phyloP scores from a whole-genome alignment of 1,140 invertebrate species.

The Caerostris darwini region DNA sequence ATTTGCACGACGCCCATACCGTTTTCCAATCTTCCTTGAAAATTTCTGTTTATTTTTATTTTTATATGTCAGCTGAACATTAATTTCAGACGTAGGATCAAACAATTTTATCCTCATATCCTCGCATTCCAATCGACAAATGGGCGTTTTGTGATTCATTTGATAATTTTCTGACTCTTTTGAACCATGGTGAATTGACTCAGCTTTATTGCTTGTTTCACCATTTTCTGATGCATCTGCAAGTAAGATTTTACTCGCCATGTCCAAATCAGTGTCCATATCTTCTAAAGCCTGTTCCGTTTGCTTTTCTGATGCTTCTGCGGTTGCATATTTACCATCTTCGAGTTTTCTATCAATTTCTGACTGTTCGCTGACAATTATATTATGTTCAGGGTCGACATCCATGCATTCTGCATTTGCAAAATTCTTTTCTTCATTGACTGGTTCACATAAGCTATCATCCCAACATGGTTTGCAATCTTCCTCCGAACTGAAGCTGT shows the following conservation, averaged over 20 bases:
- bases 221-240: neutral
- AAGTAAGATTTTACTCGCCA: neutral
- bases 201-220: neutral
- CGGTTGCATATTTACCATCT: too few species aligned
- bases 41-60: neutral
- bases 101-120: neutral
- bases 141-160: neutral
- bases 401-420: too few species aligned
- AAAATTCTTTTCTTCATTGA: too few species aligned
- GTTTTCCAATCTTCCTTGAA: neutral
- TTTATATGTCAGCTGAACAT: neutral
- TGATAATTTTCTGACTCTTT: neutral
- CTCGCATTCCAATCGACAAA: neutral
- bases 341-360: too few species aligned
- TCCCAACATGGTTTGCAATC: too few species aligned
- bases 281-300: too few species aligned
- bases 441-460: too few species aligned
- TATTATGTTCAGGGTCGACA: too few species aligned
- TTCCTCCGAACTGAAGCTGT: too few species aligned
- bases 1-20: neutral
- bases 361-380: too few species aligned
- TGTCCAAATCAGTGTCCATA: too few species aligned
- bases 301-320: too few species aligned
- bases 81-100: neutral
- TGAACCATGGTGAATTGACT: neutral